Base-by-base conservation (phyloP, 2,797 vertebrate species). In the Channa striata region DNA sequence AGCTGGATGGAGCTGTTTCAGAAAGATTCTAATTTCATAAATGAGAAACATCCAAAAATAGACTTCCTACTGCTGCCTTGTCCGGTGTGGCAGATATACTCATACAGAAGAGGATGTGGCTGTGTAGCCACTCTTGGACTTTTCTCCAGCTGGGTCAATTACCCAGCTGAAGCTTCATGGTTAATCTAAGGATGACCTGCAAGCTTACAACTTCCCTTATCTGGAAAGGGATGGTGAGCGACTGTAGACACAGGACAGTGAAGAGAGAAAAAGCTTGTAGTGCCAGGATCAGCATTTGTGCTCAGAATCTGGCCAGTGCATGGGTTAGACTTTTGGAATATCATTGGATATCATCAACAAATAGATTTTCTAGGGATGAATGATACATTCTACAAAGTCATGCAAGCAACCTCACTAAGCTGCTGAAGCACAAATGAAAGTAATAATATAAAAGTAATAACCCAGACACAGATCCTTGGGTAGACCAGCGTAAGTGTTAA, bases 121-220 rank as follows among this genome's bases (percentile, higher is more conserved):
- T 47, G 74, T 69, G 67, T 16, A 62, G 62, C 68, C 74, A 67
- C 77, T 68, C 50, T 49, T 59, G 39, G 78, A 68, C 67, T 74
- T 88, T 80, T 79, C 68, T 86, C 65, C 60, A 74, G 72, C 9
- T 17, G 85, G 89, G 87, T 91, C 88, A 92, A 88, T 85, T 78
- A 80, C 85, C 68, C 63, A n/a, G 78, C 77, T 85, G 73, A 80
- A 76, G 89, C 80, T 84, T 86, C 86, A 80, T 56, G 82, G 80
- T 86, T 92, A 93, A 93, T 92, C 89, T 91, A 87, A 67, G 60
- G 82, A 89, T 90, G 83, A 91, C 88, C 91, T 84, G 82, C 60
- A 80, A 81, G 89, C 69, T 92, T 89, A 89, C 72, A 47, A 80
- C 69, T 74, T 77, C 48, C 63, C 74, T 54, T 67, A 72, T 30